Evolutionary conservation across 92 coral and sea anemone species (phyloP).

Genomic region (Porites cylindrica): DNA sequence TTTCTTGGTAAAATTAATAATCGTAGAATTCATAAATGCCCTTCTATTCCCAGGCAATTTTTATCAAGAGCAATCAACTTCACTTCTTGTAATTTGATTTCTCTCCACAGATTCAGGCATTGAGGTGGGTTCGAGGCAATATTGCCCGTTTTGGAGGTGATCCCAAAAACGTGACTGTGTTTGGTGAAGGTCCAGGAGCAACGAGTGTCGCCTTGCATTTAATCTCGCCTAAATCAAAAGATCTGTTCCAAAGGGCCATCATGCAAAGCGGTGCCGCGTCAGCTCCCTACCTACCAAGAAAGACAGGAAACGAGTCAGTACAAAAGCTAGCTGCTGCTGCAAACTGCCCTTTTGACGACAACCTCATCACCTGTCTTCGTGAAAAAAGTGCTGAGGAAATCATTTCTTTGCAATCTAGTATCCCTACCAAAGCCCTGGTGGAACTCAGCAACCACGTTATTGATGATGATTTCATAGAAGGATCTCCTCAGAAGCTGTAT

Average conservation of each 20-base stretch:
- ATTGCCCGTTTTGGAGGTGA: slow-evolving; percentile 63
- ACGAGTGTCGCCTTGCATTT: slow-evolving; percentile 56
- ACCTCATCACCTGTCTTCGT: background rate
- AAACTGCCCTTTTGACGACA: background rate
- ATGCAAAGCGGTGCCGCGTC: slow-evolving; percentile 22
- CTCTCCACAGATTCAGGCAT: slow-evolving; percentile 9
- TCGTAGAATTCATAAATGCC: too few relatives aligned
- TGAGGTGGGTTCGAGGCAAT: slow-evolving; percentile 49
- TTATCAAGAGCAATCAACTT: background rate
- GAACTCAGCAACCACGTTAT: background rate
- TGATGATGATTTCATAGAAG: slow-evolving; percentile 26
- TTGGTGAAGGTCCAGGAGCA: slow-evolving; percentile 65
- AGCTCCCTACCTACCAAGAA: background rate
- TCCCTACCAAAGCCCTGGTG: background rate
- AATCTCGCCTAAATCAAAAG: slow-evolving; percentile 24
- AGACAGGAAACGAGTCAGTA: background rate
- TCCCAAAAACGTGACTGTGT: slow-evolving; percentile 45
- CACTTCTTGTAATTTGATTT: background rate
- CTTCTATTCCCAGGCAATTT: too few relatives aligned
- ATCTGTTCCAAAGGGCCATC: slow-evolving; percentile 14
- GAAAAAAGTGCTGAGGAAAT: slow-evolving; percentile 18
- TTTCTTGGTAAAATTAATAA: too few relatives aligned
- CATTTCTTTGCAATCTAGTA: background rate
- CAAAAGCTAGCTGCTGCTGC: background rate
- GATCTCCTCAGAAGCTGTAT: background rate